These are phyloP conservation scores for Thryonomys swinderianus DNA, from an alignment of 2,113 vertebrate species.

Conservation along the genomic window DNA sequence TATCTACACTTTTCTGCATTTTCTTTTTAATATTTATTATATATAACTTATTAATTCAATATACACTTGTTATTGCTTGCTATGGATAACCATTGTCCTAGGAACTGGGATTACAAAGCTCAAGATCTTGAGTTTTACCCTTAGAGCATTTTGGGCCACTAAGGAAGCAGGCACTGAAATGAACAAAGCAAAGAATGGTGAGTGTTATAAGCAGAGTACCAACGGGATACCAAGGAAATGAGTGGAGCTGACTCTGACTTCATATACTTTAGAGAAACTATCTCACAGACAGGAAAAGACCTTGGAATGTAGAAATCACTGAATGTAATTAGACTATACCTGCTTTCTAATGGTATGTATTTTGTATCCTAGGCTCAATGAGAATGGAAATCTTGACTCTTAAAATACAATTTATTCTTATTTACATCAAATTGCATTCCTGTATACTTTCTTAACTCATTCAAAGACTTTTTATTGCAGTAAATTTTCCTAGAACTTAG, in stretches of 20 bases:
- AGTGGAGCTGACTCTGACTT: neutral
- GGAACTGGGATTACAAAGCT: neutral
- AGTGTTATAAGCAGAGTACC: neutral
- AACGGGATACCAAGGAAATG: neutral
- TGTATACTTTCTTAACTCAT: neutral
- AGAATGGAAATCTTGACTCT: neutral
- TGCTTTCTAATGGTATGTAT: neutral
- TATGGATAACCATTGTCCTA: neutral
- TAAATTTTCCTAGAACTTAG: neutral
- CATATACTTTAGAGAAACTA: neutral
- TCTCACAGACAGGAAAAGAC: neutral
- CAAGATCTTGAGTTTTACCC: neutral
- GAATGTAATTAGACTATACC: neutral
- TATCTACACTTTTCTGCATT: neutral
- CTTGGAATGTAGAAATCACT: neutral
- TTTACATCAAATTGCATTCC: neutral
- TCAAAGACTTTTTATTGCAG: neutral
- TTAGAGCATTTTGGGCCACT: neutral
- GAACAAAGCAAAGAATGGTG: neutral
- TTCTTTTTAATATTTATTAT: slow-evolving; percentile 12
- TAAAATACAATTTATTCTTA: neutral
- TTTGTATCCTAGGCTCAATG: neutral
- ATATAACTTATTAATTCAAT: neutral
- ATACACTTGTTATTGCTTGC: neutral
- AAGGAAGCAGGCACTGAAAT: neutral